Conservation (phyloP, 2,113 vertebrate genomes). For the Python bivittatus region DNA sequence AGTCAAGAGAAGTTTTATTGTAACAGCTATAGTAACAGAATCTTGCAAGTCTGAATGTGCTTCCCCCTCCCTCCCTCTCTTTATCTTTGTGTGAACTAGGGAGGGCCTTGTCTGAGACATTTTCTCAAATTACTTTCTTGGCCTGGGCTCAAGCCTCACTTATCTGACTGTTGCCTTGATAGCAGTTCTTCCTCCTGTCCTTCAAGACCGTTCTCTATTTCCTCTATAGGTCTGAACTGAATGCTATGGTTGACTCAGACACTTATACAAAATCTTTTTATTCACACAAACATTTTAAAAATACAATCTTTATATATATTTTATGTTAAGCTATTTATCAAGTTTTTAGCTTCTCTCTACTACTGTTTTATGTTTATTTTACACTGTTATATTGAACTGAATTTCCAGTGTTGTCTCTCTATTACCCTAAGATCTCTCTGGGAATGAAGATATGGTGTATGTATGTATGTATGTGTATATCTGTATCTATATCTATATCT, state of each 20-base stretch:
- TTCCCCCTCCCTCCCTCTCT: background rate
- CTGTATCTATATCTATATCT: too few relatives aligned
- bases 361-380: too few relatives aligned
- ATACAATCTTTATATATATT: too few relatives aligned
- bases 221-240: background rate
- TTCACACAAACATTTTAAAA: background rate
- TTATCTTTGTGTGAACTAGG: background rate
- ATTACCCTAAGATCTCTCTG: too few relatives aligned
- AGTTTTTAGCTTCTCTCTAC: too few relatives aligned
- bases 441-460: background rate
- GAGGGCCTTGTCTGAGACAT: background rate
- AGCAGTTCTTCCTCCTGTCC: background rate
- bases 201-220: background rate
- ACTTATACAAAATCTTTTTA: background rate
- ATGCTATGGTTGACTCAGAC: background rate
- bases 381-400: too few relatives aligned
- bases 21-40: background rate
- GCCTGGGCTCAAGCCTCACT: background rate
- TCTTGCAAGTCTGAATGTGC: background rate
- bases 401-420: too few relatives aligned
- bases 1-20: background rate
- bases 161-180: background rate
- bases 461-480: background rate
- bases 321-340: too few relatives aligned
- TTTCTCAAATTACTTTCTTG: background rate